Evolutionary conservation across 2,888 invertebrate genomes (phyloP).

Genomic region (Lobophora halterata): DNA sequence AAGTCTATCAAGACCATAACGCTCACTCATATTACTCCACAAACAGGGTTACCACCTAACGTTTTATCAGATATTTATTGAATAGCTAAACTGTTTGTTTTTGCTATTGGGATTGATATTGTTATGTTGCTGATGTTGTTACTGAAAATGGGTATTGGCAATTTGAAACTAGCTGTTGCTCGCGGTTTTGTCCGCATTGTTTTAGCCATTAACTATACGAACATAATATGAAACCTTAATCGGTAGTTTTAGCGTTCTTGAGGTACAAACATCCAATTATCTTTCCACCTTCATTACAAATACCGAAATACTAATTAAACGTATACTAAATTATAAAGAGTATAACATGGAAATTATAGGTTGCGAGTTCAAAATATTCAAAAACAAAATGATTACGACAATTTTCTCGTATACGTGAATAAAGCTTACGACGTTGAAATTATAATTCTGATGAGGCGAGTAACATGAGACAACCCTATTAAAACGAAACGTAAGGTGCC

Average conservation of each 20-base stretch:
- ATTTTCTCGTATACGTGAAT: conserved; percentile 2
- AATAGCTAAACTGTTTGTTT: conserved; percentile 22
- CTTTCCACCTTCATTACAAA: too few relatives aligned
- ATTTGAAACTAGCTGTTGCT: too few relatives aligned
- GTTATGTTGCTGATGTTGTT: conserved; percentile 1
- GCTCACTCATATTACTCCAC: conserved; percentile 34
- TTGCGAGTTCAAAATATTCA: too few relatives aligned
- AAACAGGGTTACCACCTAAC: conserved; percentile 31
- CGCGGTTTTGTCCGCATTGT: background rate
- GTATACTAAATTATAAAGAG: too few relatives aligned
- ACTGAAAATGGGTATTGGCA: conserved; percentile 1
- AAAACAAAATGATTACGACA: conserved; percentile 1
- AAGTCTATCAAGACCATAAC: too few relatives aligned
- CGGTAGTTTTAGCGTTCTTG: too few relatives aligned
- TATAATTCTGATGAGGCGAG: conserved; percentile 15
- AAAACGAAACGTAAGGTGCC: conserved; percentile 24
- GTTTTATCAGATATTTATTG: conserved; percentile 33
- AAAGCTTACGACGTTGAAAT: conserved; percentile 1
- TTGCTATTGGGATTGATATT: background rate
- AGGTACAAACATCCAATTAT: too few relatives aligned
- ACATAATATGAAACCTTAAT: too few relatives aligned
- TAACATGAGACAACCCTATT: conserved; percentile 25
- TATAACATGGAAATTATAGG: too few relatives aligned
- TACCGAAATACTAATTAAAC: too few relatives aligned
- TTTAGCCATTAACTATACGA: too few relatives aligned